These are phyloP conservation scores for Schizotus pectinicornis DNA, from an alignment of 2,888 invertebrate species.

Conservation along the genomic window DNA sequence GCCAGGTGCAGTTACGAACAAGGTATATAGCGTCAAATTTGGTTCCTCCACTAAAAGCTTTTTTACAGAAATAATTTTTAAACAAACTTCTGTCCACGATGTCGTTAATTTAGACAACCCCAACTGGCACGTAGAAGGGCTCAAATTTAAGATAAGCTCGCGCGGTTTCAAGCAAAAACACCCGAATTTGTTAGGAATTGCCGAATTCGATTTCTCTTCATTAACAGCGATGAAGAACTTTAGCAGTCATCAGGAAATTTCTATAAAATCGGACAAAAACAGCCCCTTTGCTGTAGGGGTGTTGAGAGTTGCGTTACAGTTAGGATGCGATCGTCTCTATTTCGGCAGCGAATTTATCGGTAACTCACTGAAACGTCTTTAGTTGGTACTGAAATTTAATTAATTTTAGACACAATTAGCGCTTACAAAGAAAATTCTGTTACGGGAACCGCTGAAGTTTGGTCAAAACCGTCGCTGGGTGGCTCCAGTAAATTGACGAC, in stretches of 20 bases:
- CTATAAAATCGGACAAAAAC: conserved; percentile 54
- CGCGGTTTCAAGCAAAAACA: conserved; percentile 58
- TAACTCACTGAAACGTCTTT: not conserved
- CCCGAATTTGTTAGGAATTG: conserved; percentile 57
- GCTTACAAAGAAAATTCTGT: conserved; percentile 39
- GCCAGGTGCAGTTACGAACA: conserved; percentile 56
- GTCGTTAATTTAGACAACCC: conserved; percentile 51
- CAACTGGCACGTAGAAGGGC: conserved; percentile 47
- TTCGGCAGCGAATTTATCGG: conserved; percentile 61
- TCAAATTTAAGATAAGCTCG: conserved; percentile 59
- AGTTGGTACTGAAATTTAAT: not conserved
- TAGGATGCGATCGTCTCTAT: conserved; percentile 60
- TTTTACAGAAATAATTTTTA: conserved; percentile 58
- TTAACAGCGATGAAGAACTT: conserved; percentile 52
- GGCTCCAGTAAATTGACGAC: not conserved
- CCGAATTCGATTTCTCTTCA: conserved; percentile 54
- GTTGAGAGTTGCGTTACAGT: conserved; percentile 58
- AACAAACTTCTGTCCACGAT: conserved; percentile 58
- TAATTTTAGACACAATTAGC: conserved; percentile 45
- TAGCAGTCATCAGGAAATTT: conserved; percentile 54
- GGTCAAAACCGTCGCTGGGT: conserved; percentile 19
- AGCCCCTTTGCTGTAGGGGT: conserved; percentile 57
- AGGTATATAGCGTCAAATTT: conserved; percentile 44
- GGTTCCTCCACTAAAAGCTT: conserved; percentile 10
- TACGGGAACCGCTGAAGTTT: conserved; percentile 36